Conservation (phyloP, 2,797 vertebrate species). For the Delichon dasypus region DNA sequence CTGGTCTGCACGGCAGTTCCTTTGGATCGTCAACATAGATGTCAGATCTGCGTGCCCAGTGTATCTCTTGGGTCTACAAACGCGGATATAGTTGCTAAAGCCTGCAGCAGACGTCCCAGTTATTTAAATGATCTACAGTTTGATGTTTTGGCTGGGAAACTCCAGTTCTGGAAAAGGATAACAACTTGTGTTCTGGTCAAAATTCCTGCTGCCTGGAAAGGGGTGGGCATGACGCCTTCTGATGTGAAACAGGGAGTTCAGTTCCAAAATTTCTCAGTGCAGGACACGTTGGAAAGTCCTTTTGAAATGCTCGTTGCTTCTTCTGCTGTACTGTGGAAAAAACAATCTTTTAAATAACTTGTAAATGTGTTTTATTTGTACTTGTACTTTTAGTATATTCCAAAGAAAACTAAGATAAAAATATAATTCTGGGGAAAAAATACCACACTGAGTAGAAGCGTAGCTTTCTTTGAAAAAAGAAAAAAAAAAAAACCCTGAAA, state of each 20-base stretch:
- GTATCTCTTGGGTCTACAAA: neutral
- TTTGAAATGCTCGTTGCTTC: neutral
- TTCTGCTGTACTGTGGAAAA: neutral
- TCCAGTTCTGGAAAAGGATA: neutral
- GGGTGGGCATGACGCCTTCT: neutral
- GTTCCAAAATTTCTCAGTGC: neutral
- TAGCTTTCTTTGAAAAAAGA: neutral
- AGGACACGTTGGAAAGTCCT: accelerated
- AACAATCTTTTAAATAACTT: neutral
- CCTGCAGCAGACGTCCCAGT: accelerated
- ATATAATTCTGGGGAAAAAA: neutral
- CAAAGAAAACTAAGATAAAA: neutral
- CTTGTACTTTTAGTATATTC: neutral
- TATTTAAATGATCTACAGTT: neutral
- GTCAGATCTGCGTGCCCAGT: neutral
- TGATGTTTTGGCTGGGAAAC: neutral
- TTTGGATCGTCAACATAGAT: neutral
- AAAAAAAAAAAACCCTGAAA: neutral
- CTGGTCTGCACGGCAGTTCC: neutral
- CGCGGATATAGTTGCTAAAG: neutral
- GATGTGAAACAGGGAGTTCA: neutral
- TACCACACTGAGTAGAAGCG: neutral
- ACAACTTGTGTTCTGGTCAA: neutral
- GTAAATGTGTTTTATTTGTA: neutral
- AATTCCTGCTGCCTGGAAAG: neutral